Conservation (phyloP, 1,140 invertebrate species). For the Bombus balteatus region DNA sequence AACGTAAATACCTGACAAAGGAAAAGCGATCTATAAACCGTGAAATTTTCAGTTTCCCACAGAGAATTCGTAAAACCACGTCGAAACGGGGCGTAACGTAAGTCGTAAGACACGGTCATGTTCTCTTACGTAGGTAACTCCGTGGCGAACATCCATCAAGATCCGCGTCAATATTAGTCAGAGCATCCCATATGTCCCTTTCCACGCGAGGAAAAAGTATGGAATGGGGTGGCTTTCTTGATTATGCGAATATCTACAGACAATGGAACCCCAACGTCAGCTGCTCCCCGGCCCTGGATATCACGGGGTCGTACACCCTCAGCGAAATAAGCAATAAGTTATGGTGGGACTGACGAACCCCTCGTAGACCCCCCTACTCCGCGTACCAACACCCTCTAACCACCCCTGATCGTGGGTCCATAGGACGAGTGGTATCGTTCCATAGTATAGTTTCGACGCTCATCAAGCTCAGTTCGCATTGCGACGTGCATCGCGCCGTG, state of each 20-base stretch:
- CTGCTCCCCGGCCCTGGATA: constrained; percentile 73
- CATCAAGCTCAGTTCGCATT: constrained; percentile 71
- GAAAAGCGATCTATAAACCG: background rate
- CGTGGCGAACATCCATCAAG: constrained; percentile 52
- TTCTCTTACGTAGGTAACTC: background rate
- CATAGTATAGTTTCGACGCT: constrained; percentile 67
- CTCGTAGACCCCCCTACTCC: constrained; percentile 33
- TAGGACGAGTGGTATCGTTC: constrained; percentile 64
- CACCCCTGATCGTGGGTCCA: constrained; percentile 58
- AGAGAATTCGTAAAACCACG: background rate
- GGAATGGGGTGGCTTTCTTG: constrained; percentile 68
- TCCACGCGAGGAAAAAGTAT: constrained; percentile 43
- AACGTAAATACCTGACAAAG: background rate
- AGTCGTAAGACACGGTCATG: background rate
- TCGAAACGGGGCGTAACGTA: background rate
- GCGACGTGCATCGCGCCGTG: constrained; percentile 66
- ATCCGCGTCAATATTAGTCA: constrained; percentile 46
- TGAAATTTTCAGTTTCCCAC: background rate
- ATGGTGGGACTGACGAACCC: constrained; percentile 76
- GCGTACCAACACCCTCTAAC: constrained; percentile 9
- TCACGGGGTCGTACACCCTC: constrained; percentile 65
- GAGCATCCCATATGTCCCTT: constrained; percentile 64
- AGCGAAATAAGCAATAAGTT: constrained; percentile 82
- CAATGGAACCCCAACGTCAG: constrained; percentile 79
- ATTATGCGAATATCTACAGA: constrained; percentile 80